Evolutionary conservation across 1,140 invertebrate genomes (phyloP), one percentile per base, ranked within the genome.

Genomic region (Zaprionus camerounensis): DNA sequence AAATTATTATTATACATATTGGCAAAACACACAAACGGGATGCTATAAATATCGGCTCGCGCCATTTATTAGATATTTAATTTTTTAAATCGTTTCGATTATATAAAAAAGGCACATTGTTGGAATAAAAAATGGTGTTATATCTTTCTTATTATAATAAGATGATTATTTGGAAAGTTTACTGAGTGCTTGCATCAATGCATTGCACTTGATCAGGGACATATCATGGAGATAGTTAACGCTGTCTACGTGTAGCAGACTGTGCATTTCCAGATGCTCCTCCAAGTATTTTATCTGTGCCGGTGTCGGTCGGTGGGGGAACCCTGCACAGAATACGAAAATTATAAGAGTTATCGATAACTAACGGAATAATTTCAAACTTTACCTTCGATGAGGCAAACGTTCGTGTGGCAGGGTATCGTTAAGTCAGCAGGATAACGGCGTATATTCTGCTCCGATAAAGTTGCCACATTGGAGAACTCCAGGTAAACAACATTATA

Each of bases 321-420:
- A 78, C 7, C 68, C 83, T 87, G 26, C 0, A 34, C 36, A 20
- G 44, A 20, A 20, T 3, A 34, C 13, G 5, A 7, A 9, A 57
- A 51, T 34, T 31, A 26, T 67, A 38, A 7, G 1, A n/a, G 9
- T 34, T 2, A 34, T 24, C 17, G n/a, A 34, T 9, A 36, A 12
- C 46, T 0, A 15, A 12, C 3, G 5, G 24, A 26, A 17, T 13
- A 17, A 28, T 20, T 15, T 15, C 22, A n/a, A 46, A 46, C 17
- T 57, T 38, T 20, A 91, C 91, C 91, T 26, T 91, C 78, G 46
- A 92, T 77, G 15, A 87, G 36, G 53, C 91, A 92, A 44, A 91
- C 17, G 53, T 57, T 91, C 5, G 85, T 91, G 12, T 44, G 12
- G 41, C 91, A 92, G 2, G 81, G 72, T 9, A 64, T 28, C 2